Percentiles rank a stretch among this genome's conserved stretches.
phyloP scores from a whole-genome alignment of 2,888 invertebrate species.

The Drosophila formosana region DNA sequence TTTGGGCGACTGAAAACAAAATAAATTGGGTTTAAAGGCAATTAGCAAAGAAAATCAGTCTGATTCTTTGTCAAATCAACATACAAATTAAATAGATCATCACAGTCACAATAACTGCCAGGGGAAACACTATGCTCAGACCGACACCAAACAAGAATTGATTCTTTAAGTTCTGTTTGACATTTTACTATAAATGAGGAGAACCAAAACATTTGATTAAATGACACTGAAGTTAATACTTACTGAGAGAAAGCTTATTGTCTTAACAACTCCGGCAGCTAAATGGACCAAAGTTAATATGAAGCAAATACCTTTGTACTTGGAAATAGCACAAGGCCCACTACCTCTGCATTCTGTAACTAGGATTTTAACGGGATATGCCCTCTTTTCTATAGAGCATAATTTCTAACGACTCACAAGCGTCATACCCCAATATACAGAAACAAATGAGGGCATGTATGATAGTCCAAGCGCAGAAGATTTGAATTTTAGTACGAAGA shows the following conservation, averaged over 20 bases:
- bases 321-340: not conserved
- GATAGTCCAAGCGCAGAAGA: constrained; percentile 7
- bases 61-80: not conserved
- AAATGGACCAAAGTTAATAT: not conserved
- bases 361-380: not conserved
- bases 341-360: not conserved
- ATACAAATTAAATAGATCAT: not conserved
- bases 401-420: not conserved
- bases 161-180: not conserved
- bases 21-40: not conserved
- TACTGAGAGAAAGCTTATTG: not conserved
- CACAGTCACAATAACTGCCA: not conserved
- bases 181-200: not conserved
- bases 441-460: not conserved
- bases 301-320: not conserved
- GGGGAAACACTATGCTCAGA: not conserved
- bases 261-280: not conserved
- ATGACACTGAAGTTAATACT: not conserved
- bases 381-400: not conserved
- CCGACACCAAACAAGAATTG: constrained; percentile 5
- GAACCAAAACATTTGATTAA: not conserved
- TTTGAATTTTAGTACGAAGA: not conserved
- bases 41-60: not conserved
- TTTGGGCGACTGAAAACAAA: not conserved
- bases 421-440: fast-evolving